Base-by-base conservation (phyloP, 2,797 vertebrate species). In the Syndactyla subalaris region DNA sequence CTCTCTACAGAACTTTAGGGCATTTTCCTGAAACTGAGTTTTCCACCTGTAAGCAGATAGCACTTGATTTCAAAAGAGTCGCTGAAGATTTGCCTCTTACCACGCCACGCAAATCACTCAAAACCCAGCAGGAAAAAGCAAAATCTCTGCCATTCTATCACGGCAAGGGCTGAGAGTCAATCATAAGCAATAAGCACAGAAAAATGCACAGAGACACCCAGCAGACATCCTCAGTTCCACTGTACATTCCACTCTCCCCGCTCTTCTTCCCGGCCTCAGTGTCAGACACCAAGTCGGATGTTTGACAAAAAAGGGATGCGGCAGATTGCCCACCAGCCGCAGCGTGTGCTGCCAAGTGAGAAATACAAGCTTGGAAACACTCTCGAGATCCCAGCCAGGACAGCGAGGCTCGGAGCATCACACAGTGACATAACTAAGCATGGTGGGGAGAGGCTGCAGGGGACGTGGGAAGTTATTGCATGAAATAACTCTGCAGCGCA, bases 281-380 rank as follows among this genome's bases (percentile, higher is more conserved):
- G 96, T 94, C 96, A 96, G 95, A 79, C 94, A 94, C 80, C 85
- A 45, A 34, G 71, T 48, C 88, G 1, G 68, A 91, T 8, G 93
- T 89, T 93, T 97, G 96, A 97, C 92, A 92, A 89, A 93, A 95
- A 95, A 95, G 96, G 87, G 86, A 95, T 68, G 10, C 51, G 84
- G 89, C 89, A 95, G 93, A 80, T 87, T 77, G 93, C 89, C 71
- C 61, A 97, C 93, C 67, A 92, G 90, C 92, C 81, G 81, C 88
- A 76, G 77, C 90, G 39, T 80, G 86, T 58, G 81, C 96, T 96
- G 89, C 96, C 97, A 95, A 96, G 89, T 92, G 95, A 94, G 94
- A 96, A 97, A 97, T 46, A 93, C 94, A 96, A 93, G 91, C 95
- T 94, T 96, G 96, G 94, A 98, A 97, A 93, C 93, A 41, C 78